Base-by-base conservation (phyloP, 2,113 vertebrate genomes). In the Willisornis vidua region DNA sequence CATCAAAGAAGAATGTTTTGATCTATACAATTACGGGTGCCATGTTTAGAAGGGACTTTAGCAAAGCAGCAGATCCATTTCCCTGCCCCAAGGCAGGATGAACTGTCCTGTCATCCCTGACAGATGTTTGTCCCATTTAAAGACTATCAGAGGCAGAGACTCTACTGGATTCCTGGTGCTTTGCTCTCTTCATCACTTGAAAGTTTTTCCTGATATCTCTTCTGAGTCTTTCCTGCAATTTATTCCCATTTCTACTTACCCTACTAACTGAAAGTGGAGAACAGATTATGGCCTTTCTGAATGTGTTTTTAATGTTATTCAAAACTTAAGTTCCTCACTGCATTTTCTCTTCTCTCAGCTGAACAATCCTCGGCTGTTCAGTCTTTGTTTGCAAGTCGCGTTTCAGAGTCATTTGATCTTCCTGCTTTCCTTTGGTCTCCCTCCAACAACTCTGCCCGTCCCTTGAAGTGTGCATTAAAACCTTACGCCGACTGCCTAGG, bases 391-490 rank as follows among this genome's bases (percentile, higher is more conserved):
- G 73, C 83, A 87, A 76, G 65, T 95, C 86, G 5, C 84, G 76
- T 92, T 95, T 90, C 3, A 3, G 66, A 71, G 80, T 52, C 35
- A 63, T 90, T 89, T 93, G 86, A 86, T 93, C 86, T 95, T 90
- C 73, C 65, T 93, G 39, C 68, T 92, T 90, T 78, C 35, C 68
- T 97, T 94, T 93, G 76, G 89, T 94, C 61, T 92, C 76, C 77
- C 65, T 84, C 83, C 89, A 92, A 31, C 72, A 7, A 2, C 61
- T 93, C 65, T 97, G 63, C 73, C 83, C 2, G 0, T 86, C 65
- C 61, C 83, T 97, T 96, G 79, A 96, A 90, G 59, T 25, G 31
- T 67, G 48, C 86, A 68, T 89, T 84, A 84, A 95, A 97, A 89
- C 55, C 76, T 92, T 89, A 33, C 1, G 1, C 39, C 1, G 0